Percentiles rank a stretch among this genome's conserved stretches.
phyloP scores from a whole-genome alignment of 1,140 invertebrate species.

The Ectropis grisescens region DNA sequence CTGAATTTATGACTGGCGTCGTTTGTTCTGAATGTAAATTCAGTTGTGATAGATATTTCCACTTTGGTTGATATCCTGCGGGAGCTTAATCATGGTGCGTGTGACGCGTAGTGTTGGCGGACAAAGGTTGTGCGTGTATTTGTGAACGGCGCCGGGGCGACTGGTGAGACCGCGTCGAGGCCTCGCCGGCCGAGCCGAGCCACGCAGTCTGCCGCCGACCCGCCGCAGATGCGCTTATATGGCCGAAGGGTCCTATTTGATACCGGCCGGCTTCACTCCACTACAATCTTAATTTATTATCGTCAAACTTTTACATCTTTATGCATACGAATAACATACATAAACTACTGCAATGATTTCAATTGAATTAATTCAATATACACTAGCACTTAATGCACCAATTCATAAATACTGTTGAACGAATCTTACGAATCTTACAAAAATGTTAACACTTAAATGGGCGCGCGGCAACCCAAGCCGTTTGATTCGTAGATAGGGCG shows the following conservation, averaged over 20 bases:
- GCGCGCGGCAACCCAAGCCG: slow-evolving; percentile 32
- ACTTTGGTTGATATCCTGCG: not conserved
- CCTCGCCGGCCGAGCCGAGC: slow-evolving; percentile 34
- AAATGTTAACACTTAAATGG: slow-evolving; percentile 62
- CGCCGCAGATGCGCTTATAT: slow-evolving; percentile 7
- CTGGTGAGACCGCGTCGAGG: no score
- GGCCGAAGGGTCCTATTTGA: not conserved
- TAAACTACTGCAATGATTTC: no score
- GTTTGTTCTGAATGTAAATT: slow-evolving; percentile 61
- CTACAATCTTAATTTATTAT: no score
- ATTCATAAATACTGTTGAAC: no score
- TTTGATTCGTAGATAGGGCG: slow-evolving; percentile 68
- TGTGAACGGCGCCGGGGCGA: slow-evolving; percentile 31
- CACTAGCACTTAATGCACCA: no score
- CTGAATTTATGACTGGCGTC: slow-evolving; percentile 56
- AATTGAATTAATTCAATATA: no score
- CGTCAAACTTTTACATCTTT: no score
- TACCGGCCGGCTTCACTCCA: no score
- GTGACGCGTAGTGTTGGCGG: not conserved
- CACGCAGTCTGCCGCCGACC: slow-evolving; percentile 47
- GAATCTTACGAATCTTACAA: slow-evolving; percentile 11
- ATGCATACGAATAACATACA: not conserved
- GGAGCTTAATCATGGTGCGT: no score
- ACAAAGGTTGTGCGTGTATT: slow-evolving; percentile 6
- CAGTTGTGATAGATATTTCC: slow-evolving; percentile 9